Evolutionary conservation across 1,140 invertebrate species (phyloP).

Genomic region (Archivesica marissinica): DNA sequence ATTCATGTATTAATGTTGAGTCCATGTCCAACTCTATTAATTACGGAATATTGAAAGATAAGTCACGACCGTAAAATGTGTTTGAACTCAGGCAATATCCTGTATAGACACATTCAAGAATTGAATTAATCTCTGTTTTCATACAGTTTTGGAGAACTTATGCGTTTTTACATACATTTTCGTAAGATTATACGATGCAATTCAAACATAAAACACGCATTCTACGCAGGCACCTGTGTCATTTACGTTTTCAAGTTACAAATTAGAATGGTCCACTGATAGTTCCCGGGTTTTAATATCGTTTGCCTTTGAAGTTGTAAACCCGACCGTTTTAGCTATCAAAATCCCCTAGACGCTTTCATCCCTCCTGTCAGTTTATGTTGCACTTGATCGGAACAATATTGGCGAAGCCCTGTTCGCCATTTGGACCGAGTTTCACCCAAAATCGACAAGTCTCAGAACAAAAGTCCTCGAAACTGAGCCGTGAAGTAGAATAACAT

Average conservation of each 20-base stretch:
- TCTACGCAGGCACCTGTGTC: conserved; percentile 39
- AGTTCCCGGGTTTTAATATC: conserved; percentile 17
- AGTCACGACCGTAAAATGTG: not conserved
- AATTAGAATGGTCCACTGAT: conserved; percentile 50
- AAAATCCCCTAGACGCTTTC: conserved; percentile 39
- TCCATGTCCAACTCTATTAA: not conserved
- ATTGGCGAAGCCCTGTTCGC: not conserved
- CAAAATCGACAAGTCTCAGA: conserved; percentile 7
- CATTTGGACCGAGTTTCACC: conserved; percentile 32
- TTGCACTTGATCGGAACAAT: conserved; percentile 45
- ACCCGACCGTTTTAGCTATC: conserved; percentile 44
- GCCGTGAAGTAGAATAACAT: not conserved
- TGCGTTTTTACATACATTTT: not conserved
- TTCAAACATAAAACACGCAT: not conserved
- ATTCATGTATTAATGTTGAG: too few species aligned
- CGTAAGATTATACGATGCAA: not conserved
- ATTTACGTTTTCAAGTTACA: conserved; percentile 14
- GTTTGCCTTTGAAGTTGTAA: conserved; percentile 48
- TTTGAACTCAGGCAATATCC: not conserved
- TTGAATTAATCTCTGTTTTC: not conserved
- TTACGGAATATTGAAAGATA: not conserved
- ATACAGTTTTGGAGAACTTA: not conserved
- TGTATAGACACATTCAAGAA: not conserved
- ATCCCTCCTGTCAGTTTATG: conserved; percentile 47
- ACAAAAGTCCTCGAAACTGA: conserved; percentile 27